Evolutionary conservation across 1,140 invertebrate genomes (phyloP), one percentile per base, ranked within the genome.

Genomic region (Prorops nasuta): DNA sequence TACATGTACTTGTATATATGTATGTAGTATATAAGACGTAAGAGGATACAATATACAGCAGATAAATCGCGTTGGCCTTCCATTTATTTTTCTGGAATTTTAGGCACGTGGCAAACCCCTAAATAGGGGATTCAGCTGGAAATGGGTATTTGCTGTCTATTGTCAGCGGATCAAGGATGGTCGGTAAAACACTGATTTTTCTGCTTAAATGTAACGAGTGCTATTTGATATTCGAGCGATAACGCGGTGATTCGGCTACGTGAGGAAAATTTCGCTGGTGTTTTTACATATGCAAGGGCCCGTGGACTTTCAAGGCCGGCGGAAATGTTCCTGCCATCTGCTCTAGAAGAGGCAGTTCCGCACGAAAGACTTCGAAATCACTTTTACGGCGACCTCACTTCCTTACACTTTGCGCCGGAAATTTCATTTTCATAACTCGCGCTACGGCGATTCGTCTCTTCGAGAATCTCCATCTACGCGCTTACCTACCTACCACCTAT

Each of bases 251-350:
- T 47, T 49, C 14, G 32, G 34, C 34, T 34, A 51, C 21, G 44
- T 45, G 46, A 49, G 21, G 7, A 8, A 46, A 57, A 49, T 52
- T 41, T 32, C 24, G 24, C 4, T 17, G 19, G 17, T 16, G 9
- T 14, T 28, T 10, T 15, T 28, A 8, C 20, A 10, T 22, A 21
- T 32, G 18, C 22, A 32, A 2, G 1, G 10, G 15, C 10, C 2
- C 48, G 34, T 15, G 21, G 3, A 20, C n/a, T 14, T 44, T 20
- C 21, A 18, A 17, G 49, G 51, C 36, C 50, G 50, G 50, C 47
- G 51, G 42, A 54, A 56, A 59, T 43, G 50, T 53, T 53, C 49
- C 14, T 34, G 54, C 50, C 54, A 49, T 53, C 41, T 53, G 49
- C 37, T n/a, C n/a, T 45, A 22, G 36, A 35, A 41, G 36, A 44